Conservation (phyloP, 1,140 invertebrate species). For the Frieseomelitta varia region DNA sequence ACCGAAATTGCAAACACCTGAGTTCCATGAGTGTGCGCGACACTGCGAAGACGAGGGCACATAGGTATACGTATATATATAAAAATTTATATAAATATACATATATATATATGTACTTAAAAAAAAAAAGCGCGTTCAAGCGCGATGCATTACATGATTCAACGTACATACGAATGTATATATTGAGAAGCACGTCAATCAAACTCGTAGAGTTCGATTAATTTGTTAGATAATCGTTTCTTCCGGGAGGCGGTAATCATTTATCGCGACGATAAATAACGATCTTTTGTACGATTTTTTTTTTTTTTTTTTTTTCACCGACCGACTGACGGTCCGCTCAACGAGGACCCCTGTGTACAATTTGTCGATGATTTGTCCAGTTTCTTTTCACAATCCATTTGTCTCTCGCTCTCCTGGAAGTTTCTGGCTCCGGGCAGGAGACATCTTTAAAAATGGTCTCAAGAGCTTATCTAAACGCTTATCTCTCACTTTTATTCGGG, state of each 20-base stretch:
- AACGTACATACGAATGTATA: constrained; percentile 65
- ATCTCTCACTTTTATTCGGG: not conserved
- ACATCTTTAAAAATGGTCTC: not conserved
- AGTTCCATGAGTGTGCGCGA: constrained; percentile 52
- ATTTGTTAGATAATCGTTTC: constrained; percentile 55
- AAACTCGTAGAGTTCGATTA: constrained; percentile 73
- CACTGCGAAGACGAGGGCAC: constrained; percentile 63
- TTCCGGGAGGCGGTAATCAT: constrained; percentile 34
- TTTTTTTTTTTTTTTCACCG: constrained; percentile 69
- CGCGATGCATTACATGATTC: constrained; percentile 45
- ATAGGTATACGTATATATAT: constrained; percentile 60
- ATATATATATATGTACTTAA: constrained; percentile 57
- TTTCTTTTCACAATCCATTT: constrained; percentile 28
- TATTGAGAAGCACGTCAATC: constrained; percentile 72
- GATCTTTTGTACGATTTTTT: constrained; percentile 72
- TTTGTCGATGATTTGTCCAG: not conserved
- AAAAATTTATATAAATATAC: constrained; percentile 61
- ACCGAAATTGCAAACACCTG: not conserved
- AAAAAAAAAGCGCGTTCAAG: constrained; percentile 37
- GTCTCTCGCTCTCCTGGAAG: not conserved
- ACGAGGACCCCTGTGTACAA: constrained; percentile 16
- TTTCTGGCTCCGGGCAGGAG: not conserved
- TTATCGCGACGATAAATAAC: constrained; percentile 49
- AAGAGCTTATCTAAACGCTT: not conserved
- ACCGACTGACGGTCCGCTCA: constrained; percentile 49